Conservation (phyloP, 2,797 vertebrate species). For the Rhodeus uyekii region DNA sequence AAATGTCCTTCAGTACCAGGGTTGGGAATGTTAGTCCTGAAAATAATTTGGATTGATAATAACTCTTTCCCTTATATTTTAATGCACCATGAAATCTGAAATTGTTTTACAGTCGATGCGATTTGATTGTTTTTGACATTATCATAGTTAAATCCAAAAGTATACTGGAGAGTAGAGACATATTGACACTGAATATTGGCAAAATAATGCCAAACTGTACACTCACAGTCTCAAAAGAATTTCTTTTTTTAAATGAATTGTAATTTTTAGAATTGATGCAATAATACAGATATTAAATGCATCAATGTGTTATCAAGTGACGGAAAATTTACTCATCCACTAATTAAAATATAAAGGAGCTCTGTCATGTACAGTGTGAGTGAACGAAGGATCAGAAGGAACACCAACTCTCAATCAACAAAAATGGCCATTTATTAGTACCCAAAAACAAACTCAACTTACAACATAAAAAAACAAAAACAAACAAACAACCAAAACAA, state of each 20-base stretch:
- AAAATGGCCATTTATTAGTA: too few species aligned
- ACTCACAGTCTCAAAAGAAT: neutral
- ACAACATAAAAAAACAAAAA: too few species aligned
- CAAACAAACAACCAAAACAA: too few species aligned
- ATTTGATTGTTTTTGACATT: neutral
- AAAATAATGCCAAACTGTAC: neutral
- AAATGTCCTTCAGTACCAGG: neutral
- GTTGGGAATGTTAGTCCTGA: neutral
- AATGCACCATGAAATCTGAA: neutral
- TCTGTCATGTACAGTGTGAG: neutral
- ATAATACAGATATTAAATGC: neutral
- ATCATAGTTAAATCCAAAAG: neutral
- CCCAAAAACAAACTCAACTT: too few species aligned
- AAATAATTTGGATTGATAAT: neutral
- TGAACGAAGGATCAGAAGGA: too few species aligned
- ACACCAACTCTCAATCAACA: too few species aligned
- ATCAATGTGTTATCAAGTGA: neutral
- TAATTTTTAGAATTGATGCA: neutral
- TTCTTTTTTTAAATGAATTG: neutral
- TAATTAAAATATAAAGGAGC: neutral
- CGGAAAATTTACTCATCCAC: neutral
- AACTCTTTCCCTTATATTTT: neutral
- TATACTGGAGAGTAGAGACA: neutral
- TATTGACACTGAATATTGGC: neutral
- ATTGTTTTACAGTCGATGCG: neutral